These are phyloP conservation scores for Melolontha melolontha DNA, from an alignment of 2,888 invertebrate species.

Conservation along the genomic window DNA sequence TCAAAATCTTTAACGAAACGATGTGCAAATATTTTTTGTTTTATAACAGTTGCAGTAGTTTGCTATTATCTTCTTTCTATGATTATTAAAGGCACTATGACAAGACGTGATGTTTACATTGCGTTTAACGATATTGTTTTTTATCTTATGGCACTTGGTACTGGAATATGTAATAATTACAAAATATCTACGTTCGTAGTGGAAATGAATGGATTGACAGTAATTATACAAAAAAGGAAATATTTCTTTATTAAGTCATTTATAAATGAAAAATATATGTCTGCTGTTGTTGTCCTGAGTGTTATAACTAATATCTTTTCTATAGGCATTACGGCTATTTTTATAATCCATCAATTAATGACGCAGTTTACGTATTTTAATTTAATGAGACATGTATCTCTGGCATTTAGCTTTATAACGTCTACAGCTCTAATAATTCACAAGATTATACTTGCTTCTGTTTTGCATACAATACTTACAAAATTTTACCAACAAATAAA, in stretches of 20 bases:
- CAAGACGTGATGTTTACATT: neutral
- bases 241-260: constrained; percentile 6
- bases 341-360: neutral
- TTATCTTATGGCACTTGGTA: neutral
- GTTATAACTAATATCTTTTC: neutral
- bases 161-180: neutral
- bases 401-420: neutral
- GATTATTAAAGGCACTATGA: too few species aligned
- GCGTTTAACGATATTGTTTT: neutral
- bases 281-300: neutral
- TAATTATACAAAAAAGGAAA: constrained; percentile 4
- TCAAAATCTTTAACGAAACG: neutral
- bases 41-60: too few species aligned
- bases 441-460: neutral
- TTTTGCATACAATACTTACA: neutral
- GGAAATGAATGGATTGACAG: constrained; percentile 8
- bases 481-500: constrained; percentile 22
- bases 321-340: neutral
- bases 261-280: constrained; percentile 2
- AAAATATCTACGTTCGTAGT: neutral
- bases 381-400: neutral
- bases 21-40: too few species aligned
- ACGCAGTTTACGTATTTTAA: constrained; percentile 8
- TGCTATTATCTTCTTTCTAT: too few species aligned
- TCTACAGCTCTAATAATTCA: neutral